Conservation (phyloP, 1,140 invertebrate species). For the Drosophila melanica region DNA sequence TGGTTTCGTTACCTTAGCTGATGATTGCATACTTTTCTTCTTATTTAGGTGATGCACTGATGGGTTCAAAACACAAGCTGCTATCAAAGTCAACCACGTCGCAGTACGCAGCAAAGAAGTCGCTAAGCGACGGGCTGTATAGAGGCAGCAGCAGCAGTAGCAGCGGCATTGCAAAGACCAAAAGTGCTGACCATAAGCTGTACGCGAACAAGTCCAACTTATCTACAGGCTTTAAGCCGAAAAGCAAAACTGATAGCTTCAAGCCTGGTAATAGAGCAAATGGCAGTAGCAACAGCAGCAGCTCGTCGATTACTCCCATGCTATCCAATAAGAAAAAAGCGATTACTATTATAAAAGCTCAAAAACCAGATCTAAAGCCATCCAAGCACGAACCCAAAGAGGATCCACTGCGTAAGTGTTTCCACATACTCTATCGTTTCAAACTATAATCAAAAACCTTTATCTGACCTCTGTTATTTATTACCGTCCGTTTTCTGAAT, state of each 20-base stretch:
- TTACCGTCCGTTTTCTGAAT: too few relatives aligned
- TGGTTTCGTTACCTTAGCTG: not conserved
- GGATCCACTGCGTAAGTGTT: constrained; percentile 62
- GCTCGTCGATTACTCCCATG: constrained; percentile 7
- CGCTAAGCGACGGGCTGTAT: not conserved
- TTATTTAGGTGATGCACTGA: constrained; percentile 48
- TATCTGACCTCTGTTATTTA: not conserved
- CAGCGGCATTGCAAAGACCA: constrained; percentile 2
- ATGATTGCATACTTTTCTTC: not conserved
- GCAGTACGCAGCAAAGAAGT: constrained; percentile 23
- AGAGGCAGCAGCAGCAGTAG: constrained; percentile 20
- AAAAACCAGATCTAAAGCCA: constrained; percentile 43
- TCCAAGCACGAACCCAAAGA: constrained; percentile 56
- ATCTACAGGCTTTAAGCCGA: not conserved
- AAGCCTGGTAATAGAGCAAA: constrained; percentile 25
- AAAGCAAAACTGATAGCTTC: not conserved
- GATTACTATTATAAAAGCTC: constrained; percentile 60
- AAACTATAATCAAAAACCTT: not conserved
- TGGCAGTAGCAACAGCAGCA: constrained; percentile 30
- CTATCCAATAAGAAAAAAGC: constrained; percentile 39
- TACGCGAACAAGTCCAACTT: not conserved
- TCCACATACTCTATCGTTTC: not conserved
- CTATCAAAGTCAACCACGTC: constrained; percentile 31
- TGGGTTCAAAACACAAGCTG: constrained; percentile 42
- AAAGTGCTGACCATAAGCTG: not conserved